Conservation (phyloP, 2,888 invertebrate genomes). For the Dorcus hopei region DNA sequence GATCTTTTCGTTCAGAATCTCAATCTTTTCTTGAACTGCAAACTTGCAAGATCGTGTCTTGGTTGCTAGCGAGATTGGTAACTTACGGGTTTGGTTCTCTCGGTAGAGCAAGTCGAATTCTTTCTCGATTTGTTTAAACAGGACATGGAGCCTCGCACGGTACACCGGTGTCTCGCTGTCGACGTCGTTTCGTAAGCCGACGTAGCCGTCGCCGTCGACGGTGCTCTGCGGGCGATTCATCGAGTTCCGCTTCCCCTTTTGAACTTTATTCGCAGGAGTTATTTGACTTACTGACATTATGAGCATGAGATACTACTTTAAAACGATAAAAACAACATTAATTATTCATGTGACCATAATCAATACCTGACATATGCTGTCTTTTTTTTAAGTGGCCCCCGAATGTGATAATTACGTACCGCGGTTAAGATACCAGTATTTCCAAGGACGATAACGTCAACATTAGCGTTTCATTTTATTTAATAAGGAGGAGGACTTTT, state of each 20-base stretch:
- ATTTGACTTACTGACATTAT: constrained; percentile 42
- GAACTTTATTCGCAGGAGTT: constrained; percentile 38
- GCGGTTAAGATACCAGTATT: too few species aligned
- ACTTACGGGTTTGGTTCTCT: constrained; percentile 90
- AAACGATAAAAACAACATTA: constrained; percentile 18
- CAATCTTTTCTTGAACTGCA: constrained; percentile 85
- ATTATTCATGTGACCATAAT: constrained; percentile 14
- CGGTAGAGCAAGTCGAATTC: constrained; percentile 93
- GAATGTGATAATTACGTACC: too few species aligned
- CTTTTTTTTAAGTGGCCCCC: background rate
- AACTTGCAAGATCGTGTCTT: constrained; percentile 35
- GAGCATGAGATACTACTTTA: constrained; percentile 17
- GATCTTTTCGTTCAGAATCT: constrained; percentile 74
- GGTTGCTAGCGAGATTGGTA: constrained; percentile 29
- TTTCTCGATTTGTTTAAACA: constrained; percentile 95
- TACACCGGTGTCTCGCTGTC: constrained; percentile 60
- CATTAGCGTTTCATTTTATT: too few species aligned
- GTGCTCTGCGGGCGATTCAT: constrained; percentile 45
- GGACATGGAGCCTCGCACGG: constrained; percentile 73
- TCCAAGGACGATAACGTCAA: too few species aligned
- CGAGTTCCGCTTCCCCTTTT: constrained; percentile 44
- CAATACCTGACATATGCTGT: constrained; percentile 9
- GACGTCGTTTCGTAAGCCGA: constrained; percentile 51
- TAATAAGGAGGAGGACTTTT: too few species aligned
- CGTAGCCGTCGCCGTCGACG: constrained; percentile 44